These are phyloP conservation scores for Gavialis gangeticus DNA, from an alignment of 2,113 vertebrate genomes.

Conservation along the genomic window DNA sequence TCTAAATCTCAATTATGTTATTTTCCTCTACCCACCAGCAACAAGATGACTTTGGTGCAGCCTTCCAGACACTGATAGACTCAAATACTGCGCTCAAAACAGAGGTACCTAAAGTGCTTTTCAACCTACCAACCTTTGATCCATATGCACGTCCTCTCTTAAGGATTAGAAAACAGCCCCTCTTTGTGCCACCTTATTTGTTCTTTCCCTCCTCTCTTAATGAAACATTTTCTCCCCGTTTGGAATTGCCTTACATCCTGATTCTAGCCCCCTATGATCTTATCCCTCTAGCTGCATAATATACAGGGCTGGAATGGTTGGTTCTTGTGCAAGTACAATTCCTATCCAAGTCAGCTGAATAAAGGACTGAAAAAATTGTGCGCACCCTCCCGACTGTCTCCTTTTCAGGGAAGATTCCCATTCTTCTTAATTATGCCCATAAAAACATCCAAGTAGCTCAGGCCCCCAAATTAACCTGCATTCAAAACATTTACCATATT, in stretches of 20 bases:
- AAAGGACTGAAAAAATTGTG: no score
- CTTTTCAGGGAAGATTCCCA: neutral
- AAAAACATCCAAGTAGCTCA: neutral
- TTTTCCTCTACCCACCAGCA: slow-evolving; percentile 65
- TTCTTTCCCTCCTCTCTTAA: neutral
- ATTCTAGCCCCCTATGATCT: neutral
- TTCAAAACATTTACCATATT: neutral
- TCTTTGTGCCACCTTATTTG: neutral
- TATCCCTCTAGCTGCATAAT: neutral
- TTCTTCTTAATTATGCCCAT: neutral
- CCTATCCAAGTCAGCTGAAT: no score
- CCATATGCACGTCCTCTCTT: neutral
- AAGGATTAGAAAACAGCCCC: neutral
- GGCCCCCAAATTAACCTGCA: neutral
- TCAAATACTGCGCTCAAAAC: slow-evolving; percentile 80
- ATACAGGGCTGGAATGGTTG: neutral
- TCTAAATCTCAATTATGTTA: neutral
- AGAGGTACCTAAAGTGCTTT: slow-evolving; percentile 79
- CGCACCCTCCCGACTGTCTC: neutral
- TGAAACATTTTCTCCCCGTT: neutral
- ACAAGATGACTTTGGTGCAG: slow-evolving; percentile 83
- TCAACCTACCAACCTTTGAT: neutral
- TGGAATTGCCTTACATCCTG: neutral
- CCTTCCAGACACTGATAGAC: slow-evolving; percentile 84
- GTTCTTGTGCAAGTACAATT: neutral